These are phyloP conservation scores for Phasia obesa DNA, from an alignment of 2,888 invertebrate species.

Conservation along the genomic window DNA sequence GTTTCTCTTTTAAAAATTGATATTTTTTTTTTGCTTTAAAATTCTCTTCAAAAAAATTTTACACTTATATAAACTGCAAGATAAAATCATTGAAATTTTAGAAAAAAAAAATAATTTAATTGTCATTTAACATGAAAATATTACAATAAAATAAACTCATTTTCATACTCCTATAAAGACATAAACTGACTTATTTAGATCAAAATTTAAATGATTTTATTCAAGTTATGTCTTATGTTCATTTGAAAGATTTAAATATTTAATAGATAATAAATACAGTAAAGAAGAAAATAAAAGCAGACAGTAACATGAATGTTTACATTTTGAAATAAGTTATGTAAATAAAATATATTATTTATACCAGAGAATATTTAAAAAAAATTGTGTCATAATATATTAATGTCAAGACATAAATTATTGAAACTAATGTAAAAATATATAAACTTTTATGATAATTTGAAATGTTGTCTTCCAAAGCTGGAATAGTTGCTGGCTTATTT, in stretches of 20 bases:
- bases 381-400: neutral
- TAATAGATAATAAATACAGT: neutral
- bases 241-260: slow-evolving; percentile 6
- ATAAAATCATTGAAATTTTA: slow-evolving; percentile 56
- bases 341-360: too few relatives aligned
- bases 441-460: too few relatives aligned
- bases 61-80: slow-evolving; percentile 5
- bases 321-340: too few relatives aligned
- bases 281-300: neutral
- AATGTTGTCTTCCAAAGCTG: too few relatives aligned
- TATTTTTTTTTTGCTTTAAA: neutral
- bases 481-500: too few relatives aligned
- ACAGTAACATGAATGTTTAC: too few relatives aligned
- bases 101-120: slow-evolving; percentile 31
- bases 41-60: neutral
- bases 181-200: slow-evolving; percentile 54
- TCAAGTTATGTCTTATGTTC: neutral
- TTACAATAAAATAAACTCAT: slow-evolving; percentile 16
- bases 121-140: slow-evolving; percentile 55
- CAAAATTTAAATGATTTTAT: slow-evolving; percentile 37
- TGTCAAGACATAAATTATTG: slow-evolving; percentile 23
- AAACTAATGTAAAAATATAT: too few relatives aligned
- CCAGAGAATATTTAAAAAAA: too few relatives aligned
- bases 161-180: slow-evolving; percentile 23
- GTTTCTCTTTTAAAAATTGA: neutral